Base-by-base conservation (phyloP, 2,113 vertebrate genomes). In the Xyrauchen texanus region DNA sequence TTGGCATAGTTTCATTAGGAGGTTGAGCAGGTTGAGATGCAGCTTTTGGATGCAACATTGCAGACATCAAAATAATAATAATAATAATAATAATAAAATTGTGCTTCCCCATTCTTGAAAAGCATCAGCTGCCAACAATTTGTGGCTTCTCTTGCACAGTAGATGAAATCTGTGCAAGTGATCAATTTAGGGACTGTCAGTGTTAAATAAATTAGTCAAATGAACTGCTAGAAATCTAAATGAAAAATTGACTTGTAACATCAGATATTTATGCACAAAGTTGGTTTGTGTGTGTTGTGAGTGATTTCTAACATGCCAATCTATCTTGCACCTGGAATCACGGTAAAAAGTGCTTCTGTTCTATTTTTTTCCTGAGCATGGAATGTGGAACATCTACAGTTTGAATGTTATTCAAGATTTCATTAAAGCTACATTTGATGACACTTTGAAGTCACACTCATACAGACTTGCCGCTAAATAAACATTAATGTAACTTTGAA, bases 381-480 rank as follows among this genome's bases (percentile, higher is more conserved):
- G 21, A 34, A 34, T 34, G 21, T 34, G 21, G n/a, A n/a, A 34
- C 21, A 34, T 34, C 21, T 34, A 34, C 1, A 34, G 16, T 74
- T 62, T 62, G 71, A 62, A 45, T 71, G 45, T 58, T 71, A 58
- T 60, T 71, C 13, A 71, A 58, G 13, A 72, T 74, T 42, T 61
- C 16, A 62, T 74, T 21, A 74, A 74, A 49, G 55, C 71, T 62
- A 74, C 15, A 34, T 62, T 62, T 61, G 71, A 62, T 12, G 58
- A 74, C 62, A 11, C 71, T 74, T 74, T 74, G 71, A 62, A 74
- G 71, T 62, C 58, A 13, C 8, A 46, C 45, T 15, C 8, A 6
- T 57, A 71, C 42, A 45, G 15, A 74, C 47, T 62, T 42, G 60
- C 58, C 16, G 6, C 62, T 51, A 58, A 74, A 62, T 62, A 51